phyloP scores from a whole-genome alignment of 2,113 vertebrate species.

The Saguinus midas region DNA sequence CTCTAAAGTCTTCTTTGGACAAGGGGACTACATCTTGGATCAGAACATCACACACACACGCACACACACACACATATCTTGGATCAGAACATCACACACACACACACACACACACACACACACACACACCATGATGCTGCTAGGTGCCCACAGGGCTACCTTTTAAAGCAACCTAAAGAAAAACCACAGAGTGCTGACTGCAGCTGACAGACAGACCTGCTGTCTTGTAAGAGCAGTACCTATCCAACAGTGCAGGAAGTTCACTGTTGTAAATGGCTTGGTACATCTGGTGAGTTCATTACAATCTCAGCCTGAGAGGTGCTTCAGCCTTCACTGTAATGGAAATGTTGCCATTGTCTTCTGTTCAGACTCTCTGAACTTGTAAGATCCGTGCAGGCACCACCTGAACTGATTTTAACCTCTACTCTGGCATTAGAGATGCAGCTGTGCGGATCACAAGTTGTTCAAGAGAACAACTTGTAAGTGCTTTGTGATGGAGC shows the following conservation, averaged over 20 bases:
- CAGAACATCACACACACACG: not conserved
- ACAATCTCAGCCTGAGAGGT: not conserved
- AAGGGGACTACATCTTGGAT: not conserved
- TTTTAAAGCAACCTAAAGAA: not conserved
- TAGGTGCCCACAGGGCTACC: not conserved
- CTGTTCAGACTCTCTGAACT: conserved; percentile 29
- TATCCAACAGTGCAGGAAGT: not conserved
- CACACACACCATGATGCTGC: fast-evolving
- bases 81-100: no score
- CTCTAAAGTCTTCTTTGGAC: conserved; percentile 17
- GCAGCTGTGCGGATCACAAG: not conserved
- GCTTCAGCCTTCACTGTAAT: conserved; percentile 5
- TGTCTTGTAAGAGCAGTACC: not conserved
- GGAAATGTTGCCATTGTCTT: conserved; percentile 41
- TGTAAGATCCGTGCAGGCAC: not conserved
- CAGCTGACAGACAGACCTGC: not conserved
- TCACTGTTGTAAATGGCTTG: not conserved
- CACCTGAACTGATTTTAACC: conserved; percentile 39
- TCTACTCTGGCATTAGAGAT: not conserved
- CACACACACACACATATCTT: no score
- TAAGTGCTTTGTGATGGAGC: not conserved
- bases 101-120: not conserved
- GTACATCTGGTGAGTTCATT: not conserved
- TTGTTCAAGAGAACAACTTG: fast-evolving
- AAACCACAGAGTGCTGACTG: not conserved